Conservation (phyloP, 1,140 invertebrate genomes). For the Phymastichus coffea region DNA sequence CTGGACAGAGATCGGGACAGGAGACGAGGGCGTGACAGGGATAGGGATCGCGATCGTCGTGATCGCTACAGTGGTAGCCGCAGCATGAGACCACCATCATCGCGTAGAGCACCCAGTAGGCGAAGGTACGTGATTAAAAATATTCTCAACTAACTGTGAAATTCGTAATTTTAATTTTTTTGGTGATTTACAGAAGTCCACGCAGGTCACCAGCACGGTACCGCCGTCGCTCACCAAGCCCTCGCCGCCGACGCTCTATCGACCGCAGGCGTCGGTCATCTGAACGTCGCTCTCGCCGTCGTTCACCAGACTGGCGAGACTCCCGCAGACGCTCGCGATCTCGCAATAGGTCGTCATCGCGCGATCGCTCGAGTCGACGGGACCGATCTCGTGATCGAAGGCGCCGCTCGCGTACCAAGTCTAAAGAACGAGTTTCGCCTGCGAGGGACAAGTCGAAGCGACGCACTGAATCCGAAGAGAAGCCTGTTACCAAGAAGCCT, state of each 20-base stretch:
- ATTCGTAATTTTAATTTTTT: too few species aligned
- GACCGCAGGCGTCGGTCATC: slow-evolving; percentile 50
- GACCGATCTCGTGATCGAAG: slow-evolving; percentile 49
- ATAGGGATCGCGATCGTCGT: slow-evolving; percentile 51
- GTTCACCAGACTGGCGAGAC: slow-evolving; percentile 45
- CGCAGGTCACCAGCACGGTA: slow-evolving; percentile 45
- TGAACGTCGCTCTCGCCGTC: slow-evolving; percentile 53
- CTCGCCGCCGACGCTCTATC: slow-evolving; percentile 46
- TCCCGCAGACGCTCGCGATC: slow-evolving; percentile 29
- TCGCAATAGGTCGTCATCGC: slow-evolving; percentile 50
- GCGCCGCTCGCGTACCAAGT: slow-evolving; percentile 24
- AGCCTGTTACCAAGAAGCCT: not conserved
- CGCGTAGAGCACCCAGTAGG: slow-evolving; percentile 52
- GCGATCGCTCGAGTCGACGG: slow-evolving; percentile 48
- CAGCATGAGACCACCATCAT: slow-evolving; percentile 52
- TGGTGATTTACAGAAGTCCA: slow-evolving; percentile 37
- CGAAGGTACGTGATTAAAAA: slow-evolving; percentile 52
- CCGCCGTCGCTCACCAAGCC: slow-evolving; percentile 50
- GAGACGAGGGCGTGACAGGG: slow-evolving; percentile 53
- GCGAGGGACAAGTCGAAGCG: slow-evolving; percentile 44
- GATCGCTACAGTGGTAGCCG: slow-evolving; percentile 54
- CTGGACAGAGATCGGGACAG: slow-evolving; percentile 50
- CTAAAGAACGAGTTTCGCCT: slow-evolving; percentile 43
- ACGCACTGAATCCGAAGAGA: slow-evolving; percentile 6
- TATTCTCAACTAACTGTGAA: too few species aligned